Evolutionary conservation across 2,797 vertebrate species (phyloP).

Genomic region (Myripristis jacobus): DNA sequence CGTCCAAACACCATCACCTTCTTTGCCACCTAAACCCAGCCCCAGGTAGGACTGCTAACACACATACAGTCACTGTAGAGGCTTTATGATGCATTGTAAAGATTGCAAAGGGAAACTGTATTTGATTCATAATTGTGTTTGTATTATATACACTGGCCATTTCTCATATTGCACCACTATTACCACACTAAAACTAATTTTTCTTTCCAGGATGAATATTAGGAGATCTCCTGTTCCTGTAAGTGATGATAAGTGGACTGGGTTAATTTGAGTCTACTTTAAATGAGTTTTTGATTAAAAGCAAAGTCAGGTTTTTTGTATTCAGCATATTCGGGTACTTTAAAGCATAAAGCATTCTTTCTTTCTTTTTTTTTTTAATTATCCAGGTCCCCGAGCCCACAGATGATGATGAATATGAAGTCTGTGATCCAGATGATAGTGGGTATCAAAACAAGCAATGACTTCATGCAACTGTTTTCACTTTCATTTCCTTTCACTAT

Average conservation of each 20-base stretch:
- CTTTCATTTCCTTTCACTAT: neutral
- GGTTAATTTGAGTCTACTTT: neutral
- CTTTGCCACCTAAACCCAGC: constrained; percentile 71
- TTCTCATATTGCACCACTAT: neutral
- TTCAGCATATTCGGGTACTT: neutral
- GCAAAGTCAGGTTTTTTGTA: neutral
- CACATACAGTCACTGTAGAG: neutral
- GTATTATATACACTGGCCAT: neutral
- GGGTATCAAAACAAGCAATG: constrained; percentile 59
- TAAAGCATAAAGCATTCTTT: neutral
- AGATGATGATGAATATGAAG: constrained; percentile 79
- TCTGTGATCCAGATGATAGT: constrained; percentile 81
- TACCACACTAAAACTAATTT: neutral
- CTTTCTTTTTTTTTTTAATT: neutral
- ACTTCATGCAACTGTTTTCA: neutral
- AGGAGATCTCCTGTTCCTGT: constrained; percentile 58
- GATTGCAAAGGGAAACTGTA: neutral
- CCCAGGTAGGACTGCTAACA: constrained; percentile 71
- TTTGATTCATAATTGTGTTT: neutral
- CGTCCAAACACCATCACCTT: constrained; percentile 12
- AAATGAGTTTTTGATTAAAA: neutral
- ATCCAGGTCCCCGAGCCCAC: constrained; percentile 72
- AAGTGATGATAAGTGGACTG: constrained; percentile 51
- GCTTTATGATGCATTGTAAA: too few relatives aligned
- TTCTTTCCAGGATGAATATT: constrained; percentile 51